Evolutionary conservation across 1,140 invertebrate species (phyloP).

Genomic region (Drusus annulatus): DNA sequence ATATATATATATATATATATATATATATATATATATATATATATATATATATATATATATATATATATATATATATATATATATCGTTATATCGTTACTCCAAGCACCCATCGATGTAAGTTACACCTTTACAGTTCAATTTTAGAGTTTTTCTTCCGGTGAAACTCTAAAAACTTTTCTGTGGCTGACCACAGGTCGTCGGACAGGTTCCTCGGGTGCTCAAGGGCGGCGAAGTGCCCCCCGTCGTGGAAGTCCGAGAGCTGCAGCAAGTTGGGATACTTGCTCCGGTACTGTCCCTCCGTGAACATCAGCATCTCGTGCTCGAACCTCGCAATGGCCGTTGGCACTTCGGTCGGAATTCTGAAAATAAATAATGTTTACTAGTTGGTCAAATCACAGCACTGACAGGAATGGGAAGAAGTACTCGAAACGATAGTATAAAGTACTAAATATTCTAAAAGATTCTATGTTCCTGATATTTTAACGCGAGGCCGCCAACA

Average conservation of each 20-base stretch:
- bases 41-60: no score
- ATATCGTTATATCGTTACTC: no score
- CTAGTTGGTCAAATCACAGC: no score
- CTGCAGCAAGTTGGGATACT: conserved; percentile 74
- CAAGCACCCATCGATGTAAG: no score
- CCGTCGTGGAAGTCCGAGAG: conserved; percentile 72
- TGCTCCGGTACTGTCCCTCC: conserved; percentile 68
- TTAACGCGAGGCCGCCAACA: no score
- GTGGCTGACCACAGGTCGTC: not conserved
- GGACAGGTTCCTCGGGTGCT: conserved; percentile 75
- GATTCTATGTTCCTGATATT: no score
- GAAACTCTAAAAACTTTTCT: not conserved
- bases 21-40: no score
- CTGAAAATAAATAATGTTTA: conserved; percentile 1
- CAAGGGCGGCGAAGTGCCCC: conserved; percentile 87
- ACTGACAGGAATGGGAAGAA: no score
- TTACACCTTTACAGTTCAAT: conserved; percentile 6
- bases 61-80: no score
- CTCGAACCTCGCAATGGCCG: conserved; percentile 74
- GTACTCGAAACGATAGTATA: not conserved
- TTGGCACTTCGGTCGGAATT: conserved; percentile 65
- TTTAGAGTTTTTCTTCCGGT: not conserved
- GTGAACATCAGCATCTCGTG: conserved; percentile 72
- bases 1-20: no score
- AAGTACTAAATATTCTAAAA: no score